A percentile compares a stretch with the other conserved stretches of the same genome.
Evolutionary conservation across 2,888 invertebrate species (phyloP).

Genomic region (Alitta virens): DNA sequence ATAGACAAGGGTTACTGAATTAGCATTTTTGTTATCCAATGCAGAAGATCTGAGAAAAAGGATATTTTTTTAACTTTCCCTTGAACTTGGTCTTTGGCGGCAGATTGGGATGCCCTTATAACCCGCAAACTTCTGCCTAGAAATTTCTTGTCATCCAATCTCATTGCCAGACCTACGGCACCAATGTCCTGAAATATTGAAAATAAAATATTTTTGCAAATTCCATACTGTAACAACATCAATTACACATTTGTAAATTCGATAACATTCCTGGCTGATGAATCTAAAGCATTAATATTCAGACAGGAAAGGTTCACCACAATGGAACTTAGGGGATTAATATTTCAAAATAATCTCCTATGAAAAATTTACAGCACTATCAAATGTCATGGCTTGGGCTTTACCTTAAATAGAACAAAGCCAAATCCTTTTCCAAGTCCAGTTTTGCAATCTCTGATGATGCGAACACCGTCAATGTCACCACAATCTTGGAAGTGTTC

Average conservation of each 20-base stretch:
- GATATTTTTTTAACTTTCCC: not conserved
- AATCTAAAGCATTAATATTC: too few relatives aligned
- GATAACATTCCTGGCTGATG: too few relatives aligned
- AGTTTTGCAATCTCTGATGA: conserved; percentile 13
- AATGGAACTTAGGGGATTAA: too few relatives aligned
- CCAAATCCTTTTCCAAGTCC: conserved; percentile 19
- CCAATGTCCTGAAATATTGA: not conserved
- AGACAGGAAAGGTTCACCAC: too few relatives aligned
- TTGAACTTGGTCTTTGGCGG: not conserved
- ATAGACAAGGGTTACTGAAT: too few relatives aligned
- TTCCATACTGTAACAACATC: too few relatives aligned
- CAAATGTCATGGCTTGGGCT: not conserved
- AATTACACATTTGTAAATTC: too few relatives aligned
- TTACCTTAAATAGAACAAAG: conserved; percentile 18
- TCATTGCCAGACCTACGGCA: not conserved
- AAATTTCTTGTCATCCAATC: not conserved
- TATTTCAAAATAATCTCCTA: too few relatives aligned
- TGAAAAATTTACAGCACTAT: not conserved
- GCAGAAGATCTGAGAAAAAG: not conserved
- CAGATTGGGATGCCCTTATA: not conserved
- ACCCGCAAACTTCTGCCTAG: not conserved
- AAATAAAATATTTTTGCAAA: too few relatives aligned
- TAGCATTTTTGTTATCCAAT: not conserved
- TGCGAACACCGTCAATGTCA: conserved; percentile 11
- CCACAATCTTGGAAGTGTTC: conserved; percentile 8